Conservation (phyloP, 2,113 vertebrate genomes). For the Chinchilla lanigera region DNA sequence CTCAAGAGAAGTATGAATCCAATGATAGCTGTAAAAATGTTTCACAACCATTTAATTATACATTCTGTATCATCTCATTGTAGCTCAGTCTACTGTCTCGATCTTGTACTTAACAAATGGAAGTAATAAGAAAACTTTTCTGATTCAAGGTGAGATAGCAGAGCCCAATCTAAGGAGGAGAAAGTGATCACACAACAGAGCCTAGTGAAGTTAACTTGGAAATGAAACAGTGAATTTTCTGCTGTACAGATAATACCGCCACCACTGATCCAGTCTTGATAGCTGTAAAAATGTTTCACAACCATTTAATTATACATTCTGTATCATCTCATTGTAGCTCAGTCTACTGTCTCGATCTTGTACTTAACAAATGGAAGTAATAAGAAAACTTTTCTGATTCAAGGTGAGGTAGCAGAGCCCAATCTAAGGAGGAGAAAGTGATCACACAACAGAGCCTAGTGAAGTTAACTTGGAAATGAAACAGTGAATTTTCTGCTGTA, state of each 20-base stretch:
- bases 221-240: neutral
- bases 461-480: neutral
- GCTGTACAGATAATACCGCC: neutral
- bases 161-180: neutral
- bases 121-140: neutral
- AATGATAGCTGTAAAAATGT: neutral
- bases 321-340: neutral
- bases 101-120: neutral
- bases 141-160: neutral
- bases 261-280: neutral
- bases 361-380: neutral
- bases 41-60: neutral
- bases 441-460: neutral
- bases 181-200: neutral
- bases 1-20: neutral
- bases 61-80: neutral
- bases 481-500: neutral
- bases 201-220: neutral
- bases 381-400: neutral
- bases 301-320: neutral
- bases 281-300: neutral
- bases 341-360: neutral
- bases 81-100: neutral
- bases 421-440: neutral
- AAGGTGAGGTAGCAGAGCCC: neutral